A percentile compares a stretch with the other conserved stretches of the same genome.
Evolutionary conservation across 2,113 vertebrate genomes (phyloP).

Genomic region (Tragulus kanchil): DNA sequence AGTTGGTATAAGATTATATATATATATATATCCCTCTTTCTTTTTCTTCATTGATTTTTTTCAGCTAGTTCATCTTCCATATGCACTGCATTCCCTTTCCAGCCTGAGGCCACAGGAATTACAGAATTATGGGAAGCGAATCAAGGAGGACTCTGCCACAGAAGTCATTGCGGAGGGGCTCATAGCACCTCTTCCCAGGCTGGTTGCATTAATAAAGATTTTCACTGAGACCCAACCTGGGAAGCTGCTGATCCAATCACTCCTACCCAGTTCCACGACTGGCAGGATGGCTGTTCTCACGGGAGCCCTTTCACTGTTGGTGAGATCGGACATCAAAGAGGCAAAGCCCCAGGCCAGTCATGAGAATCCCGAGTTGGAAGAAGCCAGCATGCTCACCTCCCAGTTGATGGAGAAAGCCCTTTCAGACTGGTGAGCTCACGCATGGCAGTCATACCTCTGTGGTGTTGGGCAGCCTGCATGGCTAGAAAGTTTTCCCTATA

Average conservation of each 20-base stretch:
- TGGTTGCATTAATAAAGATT: background rate
- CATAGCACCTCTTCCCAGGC: too few species aligned
- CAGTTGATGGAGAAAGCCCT: background rate
- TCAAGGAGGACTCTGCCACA: background rate
- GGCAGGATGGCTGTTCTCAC: background rate
- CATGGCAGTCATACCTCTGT: background rate
- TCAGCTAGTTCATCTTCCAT: conserved; percentile 6
- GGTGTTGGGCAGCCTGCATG: background rate
- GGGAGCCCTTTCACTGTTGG: background rate
- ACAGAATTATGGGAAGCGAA: background rate
- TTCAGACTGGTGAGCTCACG: too few species aligned
- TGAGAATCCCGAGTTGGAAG: background rate
- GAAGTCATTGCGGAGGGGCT: too few species aligned
- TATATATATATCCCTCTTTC: background rate
- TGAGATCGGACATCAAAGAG: background rate
- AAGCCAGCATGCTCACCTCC: background rate
- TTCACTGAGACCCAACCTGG: too few species aligned
- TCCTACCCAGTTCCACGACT: background rate
- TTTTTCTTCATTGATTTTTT: background rate
- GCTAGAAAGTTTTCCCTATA: background rate
- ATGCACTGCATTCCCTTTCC: background rate
- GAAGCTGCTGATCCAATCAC: too few species aligned
- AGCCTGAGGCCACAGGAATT: background rate
- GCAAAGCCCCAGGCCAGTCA: background rate
- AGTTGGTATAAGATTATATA: background rate